phyloP scores from a whole-genome alignment of 2,797 vertebrate species.

The Clamator glandarius region DNA sequence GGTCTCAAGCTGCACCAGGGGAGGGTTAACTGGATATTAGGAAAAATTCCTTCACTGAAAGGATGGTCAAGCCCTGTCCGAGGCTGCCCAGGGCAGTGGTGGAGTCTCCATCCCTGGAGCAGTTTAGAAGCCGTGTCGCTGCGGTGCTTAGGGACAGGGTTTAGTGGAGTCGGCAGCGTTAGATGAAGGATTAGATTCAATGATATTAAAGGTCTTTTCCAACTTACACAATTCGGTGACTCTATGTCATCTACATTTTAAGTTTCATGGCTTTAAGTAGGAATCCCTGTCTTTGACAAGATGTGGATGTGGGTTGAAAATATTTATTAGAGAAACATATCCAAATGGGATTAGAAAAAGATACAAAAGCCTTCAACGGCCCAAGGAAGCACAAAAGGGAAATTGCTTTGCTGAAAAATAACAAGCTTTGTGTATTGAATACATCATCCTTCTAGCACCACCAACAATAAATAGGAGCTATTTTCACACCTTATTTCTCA shows the following conservation, averaged over 20 bases:
- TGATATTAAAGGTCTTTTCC: too few species aligned
- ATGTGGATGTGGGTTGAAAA: background rate
- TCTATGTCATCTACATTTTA: accelerated
- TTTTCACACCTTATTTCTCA: background rate
- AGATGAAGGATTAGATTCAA: too few species aligned
- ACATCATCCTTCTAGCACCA: background rate
- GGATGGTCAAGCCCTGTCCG: too few species aligned
- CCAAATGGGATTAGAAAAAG: background rate
- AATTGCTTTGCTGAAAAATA: background rate
- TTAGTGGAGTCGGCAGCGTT: too few species aligned
- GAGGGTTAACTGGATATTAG: too few species aligned
- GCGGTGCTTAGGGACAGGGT: too few species aligned
- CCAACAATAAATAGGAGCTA: background rate
- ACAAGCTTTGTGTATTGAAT: background rate
- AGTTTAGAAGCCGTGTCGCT: too few species aligned
- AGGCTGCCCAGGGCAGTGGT: too few species aligned
- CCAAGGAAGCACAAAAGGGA: background rate
- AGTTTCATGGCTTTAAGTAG: background rate
- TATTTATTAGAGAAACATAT: background rate
- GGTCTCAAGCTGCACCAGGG: too few species aligned
- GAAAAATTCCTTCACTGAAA: too few species aligned
- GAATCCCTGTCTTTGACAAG: background rate
- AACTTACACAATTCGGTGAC: too few species aligned
- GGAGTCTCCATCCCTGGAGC: too few species aligned
- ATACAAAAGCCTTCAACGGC: background rate